Conservation (phyloP, 2,888 invertebrate genomes). For the Patella pellucida region DNA sequence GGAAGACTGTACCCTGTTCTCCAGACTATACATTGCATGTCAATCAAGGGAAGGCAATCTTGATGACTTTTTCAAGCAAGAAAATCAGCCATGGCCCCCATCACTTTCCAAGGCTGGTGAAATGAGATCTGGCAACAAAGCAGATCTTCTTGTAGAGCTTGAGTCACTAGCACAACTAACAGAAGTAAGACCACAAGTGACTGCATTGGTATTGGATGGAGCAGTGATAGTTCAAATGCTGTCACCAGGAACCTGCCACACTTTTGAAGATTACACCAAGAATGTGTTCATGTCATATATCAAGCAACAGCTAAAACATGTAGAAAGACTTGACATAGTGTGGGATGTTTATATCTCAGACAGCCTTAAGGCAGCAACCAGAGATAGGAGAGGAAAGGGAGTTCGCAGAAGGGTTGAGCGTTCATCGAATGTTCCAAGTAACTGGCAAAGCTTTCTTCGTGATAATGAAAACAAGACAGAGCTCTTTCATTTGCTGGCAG, state of each 20-base stretch:
- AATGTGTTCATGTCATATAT: constrained; percentile 31
- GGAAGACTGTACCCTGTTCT: constrained; percentile 14
- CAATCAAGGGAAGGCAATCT: constrained; percentile 20
- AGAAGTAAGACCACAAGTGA: constrained; percentile 13
- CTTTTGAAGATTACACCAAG: constrained; percentile 37
- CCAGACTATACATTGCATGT: constrained; percentile 18
- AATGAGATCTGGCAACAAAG: constrained; percentile 23
- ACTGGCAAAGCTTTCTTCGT: constrained; percentile 32
- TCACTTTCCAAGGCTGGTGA: constrained; percentile 26
- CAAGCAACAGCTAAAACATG: constrained; percentile 24
- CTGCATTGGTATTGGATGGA: constrained; percentile 32
- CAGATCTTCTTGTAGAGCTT: constrained; percentile 20
- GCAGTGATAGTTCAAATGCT: constrained; percentile 37
- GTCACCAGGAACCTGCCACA: constrained; percentile 20
- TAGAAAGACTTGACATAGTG: constrained; percentile 34
- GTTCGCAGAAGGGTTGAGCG: constrained; percentile 27
- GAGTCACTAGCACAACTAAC: not conserved
- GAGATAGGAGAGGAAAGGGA: constrained; percentile 38
- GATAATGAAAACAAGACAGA: constrained; percentile 37
- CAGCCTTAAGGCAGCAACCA: constrained; percentile 36
- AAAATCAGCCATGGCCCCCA: no score
- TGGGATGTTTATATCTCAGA: constrained; percentile 35
- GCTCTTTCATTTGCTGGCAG: constrained; percentile 29
- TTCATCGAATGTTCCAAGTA: constrained; percentile 23
- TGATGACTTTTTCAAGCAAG: no score